These are phyloP conservation scores for Babyrousa celebensis DNA, from an alignment of 2,797 vertebrate species.

Conservation along the genomic window DNA sequence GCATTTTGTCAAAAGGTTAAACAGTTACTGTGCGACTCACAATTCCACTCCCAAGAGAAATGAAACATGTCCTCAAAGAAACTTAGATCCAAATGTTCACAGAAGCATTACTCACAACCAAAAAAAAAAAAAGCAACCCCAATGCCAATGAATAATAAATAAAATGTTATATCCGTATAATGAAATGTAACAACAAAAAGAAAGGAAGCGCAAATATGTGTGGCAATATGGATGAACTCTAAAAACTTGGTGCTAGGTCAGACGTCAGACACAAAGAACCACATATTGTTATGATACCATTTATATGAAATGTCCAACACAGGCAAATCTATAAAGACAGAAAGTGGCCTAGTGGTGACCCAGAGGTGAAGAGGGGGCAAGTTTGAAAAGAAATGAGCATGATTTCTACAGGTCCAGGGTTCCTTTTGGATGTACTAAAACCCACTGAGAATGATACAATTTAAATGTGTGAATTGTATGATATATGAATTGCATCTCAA, in stretches of 20 bases:
- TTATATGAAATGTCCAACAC: not conserved
- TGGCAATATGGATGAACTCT: not conserved
- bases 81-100: accelerated
- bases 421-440: not conserved
- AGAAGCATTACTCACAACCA: not conserved
- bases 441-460: not conserved
- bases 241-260: not conserved
- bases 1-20: not conserved
- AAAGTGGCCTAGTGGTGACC: not conserved
- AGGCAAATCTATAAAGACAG: accelerated
- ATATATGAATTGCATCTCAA: not conserved
- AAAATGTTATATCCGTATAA: not conserved
- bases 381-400: not conserved
- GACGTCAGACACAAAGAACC: not conserved
- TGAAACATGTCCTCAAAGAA: not conserved
- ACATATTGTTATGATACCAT: not conserved
- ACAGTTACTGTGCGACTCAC: not conserved
- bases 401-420: not conserved
- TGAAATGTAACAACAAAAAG: not conserved
- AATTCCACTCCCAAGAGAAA: not conserved
- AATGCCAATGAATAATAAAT: not conserved
- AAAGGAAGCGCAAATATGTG: not conserved
- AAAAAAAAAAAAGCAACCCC: not conserved
- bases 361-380: not conserved
- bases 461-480: not conserved